phyloP scores from a whole-genome alignment of 2,797 vertebrate genomes.

The Lemur catta region DNA sequence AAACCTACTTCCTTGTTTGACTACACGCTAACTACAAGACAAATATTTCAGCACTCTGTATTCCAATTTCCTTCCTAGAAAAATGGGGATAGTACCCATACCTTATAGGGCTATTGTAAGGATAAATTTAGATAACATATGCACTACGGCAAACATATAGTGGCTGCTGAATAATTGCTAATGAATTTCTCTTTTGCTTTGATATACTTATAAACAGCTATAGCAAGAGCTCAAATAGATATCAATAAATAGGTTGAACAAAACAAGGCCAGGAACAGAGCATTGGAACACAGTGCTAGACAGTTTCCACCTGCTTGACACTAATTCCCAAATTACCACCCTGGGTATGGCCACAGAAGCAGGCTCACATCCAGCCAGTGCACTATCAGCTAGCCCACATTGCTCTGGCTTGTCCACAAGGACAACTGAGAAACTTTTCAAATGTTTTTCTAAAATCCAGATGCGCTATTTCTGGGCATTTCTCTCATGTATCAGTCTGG shows the following conservation, averaged over 20 bases:
- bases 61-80: conserved; percentile 28
- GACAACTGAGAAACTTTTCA: conserved; percentile 38
- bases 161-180: background rate
- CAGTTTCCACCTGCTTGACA: background rate
- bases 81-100: background rate
- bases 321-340: background rate
- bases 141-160: background rate
- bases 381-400: background rate
- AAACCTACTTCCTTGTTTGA: background rate
- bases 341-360: background rate
- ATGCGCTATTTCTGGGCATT: background rate
- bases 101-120: background rate
- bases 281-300: background rate
- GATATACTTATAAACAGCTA: background rate
- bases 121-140: conserved; percentile 18
- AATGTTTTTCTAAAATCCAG: conserved; percentile 38
- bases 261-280: conserved; percentile 39
- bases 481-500: conserved; percentile 29
- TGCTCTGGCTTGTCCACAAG: background rate
- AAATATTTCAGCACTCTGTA: conserved; percentile 1
- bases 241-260: conserved; percentile 31
- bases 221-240: conserved; percentile 34
- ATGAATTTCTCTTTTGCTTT: conserved; percentile 36
- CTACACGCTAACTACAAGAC: background rate
- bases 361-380: background rate